Evolutionary conservation across 1,140 invertebrate genomes (phyloP).

Genomic region (Drosophila aff.): DNA sequence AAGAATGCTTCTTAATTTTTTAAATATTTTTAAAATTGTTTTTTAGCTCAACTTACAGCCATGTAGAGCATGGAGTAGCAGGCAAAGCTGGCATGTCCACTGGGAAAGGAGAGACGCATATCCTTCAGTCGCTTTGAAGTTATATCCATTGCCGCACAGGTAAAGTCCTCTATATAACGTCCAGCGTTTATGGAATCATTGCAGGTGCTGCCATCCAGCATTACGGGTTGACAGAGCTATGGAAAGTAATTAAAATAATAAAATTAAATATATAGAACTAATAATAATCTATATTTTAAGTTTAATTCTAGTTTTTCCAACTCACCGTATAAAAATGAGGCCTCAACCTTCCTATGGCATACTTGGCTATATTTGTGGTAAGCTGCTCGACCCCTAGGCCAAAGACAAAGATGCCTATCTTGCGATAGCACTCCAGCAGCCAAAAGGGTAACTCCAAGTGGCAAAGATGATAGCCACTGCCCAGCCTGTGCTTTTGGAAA

Average conservation of each 20-base stretch:
- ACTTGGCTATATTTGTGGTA: slow-evolving; percentile 95
- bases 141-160: slow-evolving; percentile 87
- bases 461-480: slow-evolving; percentile 83
- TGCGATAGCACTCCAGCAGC: slow-evolving; percentile 89
- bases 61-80: slow-evolving; percentile 92
- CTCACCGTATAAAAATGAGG: slow-evolving; percentile 94
- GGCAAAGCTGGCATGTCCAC: slow-evolving; percentile 92
- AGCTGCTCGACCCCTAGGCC: slow-evolving; percentile 92
- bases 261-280: no score
- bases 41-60: slow-evolving; percentile 87
- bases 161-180: slow-evolving; percentile 88
- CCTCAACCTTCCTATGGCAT: slow-evolving; percentile 94
- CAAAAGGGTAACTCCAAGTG: slow-evolving; percentile 89
- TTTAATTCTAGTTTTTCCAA: neutral
- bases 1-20: rapidly evolving
- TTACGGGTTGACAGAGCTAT: slow-evolving; percentile 88
- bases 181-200: slow-evolving; percentile 86
- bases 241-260: neutral
- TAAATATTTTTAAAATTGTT: no score
- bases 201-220: slow-evolving; percentile 86
- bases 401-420: slow-evolving; percentile 92
- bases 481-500: slow-evolving; percentile 17
- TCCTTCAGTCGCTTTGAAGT: slow-evolving; percentile 88
- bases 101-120: slow-evolving; percentile 92
- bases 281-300: neutral